These are phyloP conservation scores for Eristalis intricaria DNA, from an alignment of 2,888 invertebrate species.

Conservation along the genomic window DNA sequence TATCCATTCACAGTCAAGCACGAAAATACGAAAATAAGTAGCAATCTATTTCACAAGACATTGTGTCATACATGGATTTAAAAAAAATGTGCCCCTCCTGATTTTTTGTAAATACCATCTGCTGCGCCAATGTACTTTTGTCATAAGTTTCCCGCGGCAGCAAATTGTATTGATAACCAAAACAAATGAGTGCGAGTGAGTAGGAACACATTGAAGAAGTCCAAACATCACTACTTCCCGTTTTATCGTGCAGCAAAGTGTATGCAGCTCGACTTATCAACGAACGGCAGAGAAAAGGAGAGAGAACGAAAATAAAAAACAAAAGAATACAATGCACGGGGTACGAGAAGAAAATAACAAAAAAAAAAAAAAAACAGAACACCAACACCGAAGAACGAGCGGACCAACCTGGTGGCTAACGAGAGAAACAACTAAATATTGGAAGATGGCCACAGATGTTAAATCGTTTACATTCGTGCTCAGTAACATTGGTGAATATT, in stretches of 20 bases:
- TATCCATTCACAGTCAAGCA: background rate
- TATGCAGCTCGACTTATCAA: constrained; percentile 51
- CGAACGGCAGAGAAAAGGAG: constrained; percentile 52
- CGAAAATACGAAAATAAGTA: background rate
- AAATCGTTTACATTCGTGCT: constrained; percentile 73
- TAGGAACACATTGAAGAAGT: background rate
- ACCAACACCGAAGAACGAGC: constrained; percentile 37
- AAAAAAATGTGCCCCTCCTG: background rate
- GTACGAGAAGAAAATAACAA: constrained; percentile 33
- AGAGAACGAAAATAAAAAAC: constrained; percentile 57
- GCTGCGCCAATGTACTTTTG: constrained; percentile 11
- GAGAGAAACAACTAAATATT: constrained; percentile 59
- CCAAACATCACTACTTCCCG: constrained; percentile 32
- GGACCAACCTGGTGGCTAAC: constrained; percentile 62
- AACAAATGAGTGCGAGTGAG: constrained; percentile 35
- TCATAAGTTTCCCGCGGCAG: constrained; percentile 5
- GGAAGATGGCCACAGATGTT: constrained; percentile 77
- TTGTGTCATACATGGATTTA: background rate
- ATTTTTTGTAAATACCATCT: background rate
- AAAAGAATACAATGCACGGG: constrained; percentile 43
- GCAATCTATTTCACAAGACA: background rate
- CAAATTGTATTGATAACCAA: constrained; percentile 50
- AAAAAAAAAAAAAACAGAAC: constrained; percentile 18
- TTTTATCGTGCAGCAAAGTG: constrained; percentile 36
- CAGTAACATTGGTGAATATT: constrained; percentile 71